phyloP scores from a whole-genome alignment of 1,140 invertebrate species.

The Heliconius himera region DNA sequence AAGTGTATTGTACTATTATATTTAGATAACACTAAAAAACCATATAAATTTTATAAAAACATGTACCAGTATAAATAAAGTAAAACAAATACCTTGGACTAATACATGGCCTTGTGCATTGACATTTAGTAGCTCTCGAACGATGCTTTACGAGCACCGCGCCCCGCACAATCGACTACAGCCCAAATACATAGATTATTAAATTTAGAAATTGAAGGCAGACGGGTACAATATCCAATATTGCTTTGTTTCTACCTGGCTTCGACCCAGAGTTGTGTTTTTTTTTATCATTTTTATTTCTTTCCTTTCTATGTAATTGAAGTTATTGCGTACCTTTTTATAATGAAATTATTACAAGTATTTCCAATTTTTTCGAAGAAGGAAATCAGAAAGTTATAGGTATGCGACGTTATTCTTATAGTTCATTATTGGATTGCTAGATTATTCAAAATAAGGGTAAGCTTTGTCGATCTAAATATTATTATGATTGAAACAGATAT shows the following conservation, averaged over 20 bases:
- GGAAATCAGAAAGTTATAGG: not conserved
- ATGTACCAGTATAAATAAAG: not conserved
- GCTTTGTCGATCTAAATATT: no score
- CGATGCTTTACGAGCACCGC: slow-evolving; percentile 67
- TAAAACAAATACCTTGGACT: not conserved
- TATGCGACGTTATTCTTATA: not conserved
- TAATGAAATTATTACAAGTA: slow-evolving; percentile 10
- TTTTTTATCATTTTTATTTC: slow-evolving; percentile 22
- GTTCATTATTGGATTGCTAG: no score
- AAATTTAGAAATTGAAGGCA: slow-evolving; percentile 52
- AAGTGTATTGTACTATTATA: no score
- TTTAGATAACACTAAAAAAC: no score
- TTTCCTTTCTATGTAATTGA: slow-evolving; percentile 16
- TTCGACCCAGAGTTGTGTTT: slow-evolving; percentile 27
- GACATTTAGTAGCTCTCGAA: slow-evolving; percentile 70
- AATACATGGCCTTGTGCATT: slow-evolving; percentile 65
- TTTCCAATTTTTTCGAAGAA: slow-evolving; percentile 10
- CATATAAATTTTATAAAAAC: no score
- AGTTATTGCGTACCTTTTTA: slow-evolving; percentile 17
- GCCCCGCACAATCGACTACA: slow-evolving; percentile 45
- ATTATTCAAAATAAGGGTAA: no score
- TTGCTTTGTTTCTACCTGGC: slow-evolving; percentile 43
- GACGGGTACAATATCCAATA: slow-evolving; percentile 44
- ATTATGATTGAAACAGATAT: no score
- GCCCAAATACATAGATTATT: slow-evolving; percentile 49